phyloP scores from a whole-genome alignment of 2,888 invertebrate genomes.

The Drosophila demipolita region DNA sequence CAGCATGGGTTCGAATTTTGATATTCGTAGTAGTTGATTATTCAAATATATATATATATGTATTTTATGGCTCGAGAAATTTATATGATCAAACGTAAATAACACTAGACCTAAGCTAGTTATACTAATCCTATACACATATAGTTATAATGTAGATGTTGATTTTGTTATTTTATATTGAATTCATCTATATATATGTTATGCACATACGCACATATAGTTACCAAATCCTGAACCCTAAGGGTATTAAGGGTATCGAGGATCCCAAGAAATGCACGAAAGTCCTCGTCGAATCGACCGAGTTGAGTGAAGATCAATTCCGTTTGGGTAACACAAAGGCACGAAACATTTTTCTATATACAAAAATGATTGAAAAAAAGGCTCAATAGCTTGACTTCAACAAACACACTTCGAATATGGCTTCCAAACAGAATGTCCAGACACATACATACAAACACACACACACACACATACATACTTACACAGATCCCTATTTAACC shows the following conservation, averaged over 20 bases:
- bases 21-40: conserved; percentile 37
- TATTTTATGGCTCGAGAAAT: conserved; percentile 23
- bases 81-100: conserved; percentile 67
- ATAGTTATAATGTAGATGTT: conserved; percentile 41
- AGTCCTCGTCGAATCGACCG: conserved; percentile 92
- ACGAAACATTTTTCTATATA: conserved; percentile 85
- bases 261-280: conserved; percentile 94
- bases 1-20: conserved; percentile 67
- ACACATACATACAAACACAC: conserved; percentile 20
- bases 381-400: conserved; percentile 41
- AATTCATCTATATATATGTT: conserved; percentile 62
- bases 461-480: conserved; percentile 23
- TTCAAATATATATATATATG: conserved; percentile 9
- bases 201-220: conserved; percentile 86
- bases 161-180: conserved; percentile 24
- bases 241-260: conserved; percentile 90
- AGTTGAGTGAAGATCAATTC: conserved; percentile 95
- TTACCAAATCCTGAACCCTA: conserved; percentile 99
- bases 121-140: conserved; percentile 56
- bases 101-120: conserved; percentile 69
- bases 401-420: conserved; percentile 69
- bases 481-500: conserved; percentile 23
- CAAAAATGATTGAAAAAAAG: conserved; percentile 15
- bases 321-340: conserved; percentile 99
- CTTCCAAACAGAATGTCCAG: conserved; percentile 70